Base-by-base conservation (phyloP, 2,113 vertebrate genomes). In the Daboia siamensis region DNA sequence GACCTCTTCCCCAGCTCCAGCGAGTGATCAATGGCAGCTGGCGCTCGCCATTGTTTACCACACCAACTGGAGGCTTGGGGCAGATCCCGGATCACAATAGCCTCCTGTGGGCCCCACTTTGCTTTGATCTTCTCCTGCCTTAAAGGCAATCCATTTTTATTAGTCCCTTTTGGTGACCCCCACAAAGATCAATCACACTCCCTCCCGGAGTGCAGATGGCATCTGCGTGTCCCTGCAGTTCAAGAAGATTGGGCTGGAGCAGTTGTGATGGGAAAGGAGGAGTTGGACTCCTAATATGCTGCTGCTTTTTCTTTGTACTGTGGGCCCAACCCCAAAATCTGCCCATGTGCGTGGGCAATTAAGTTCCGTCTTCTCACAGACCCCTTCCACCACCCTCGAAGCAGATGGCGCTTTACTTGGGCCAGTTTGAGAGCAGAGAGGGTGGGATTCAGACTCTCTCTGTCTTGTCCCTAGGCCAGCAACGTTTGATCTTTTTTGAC, bases 1-100 rank as follows among this genome's bases (percentile, higher is more conserved):
- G 97, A 94, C 95, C 96, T 92, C 59, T 94, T 97, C 91, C 92
- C 54, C 92, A 89, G 91, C 89, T 90, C 94, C 95, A 61, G 89
- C 39, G 92, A 94, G 92, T 96, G 97, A 98, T 97, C 26, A 88
- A 97, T 98, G 96, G 95, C 93, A 93, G 89, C 95, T 97, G 97
- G 90, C 96, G 95, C 91, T 96, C 93, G 90, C 97, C 95, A 96
- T 97, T 98, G 97, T 98, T 96, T 97, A 88, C 95, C 84, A 91
- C 88, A 91, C 91, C 93, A 94, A 95, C 91, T 95, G 55, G 91
- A 93, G 95, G 95, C 91, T 94, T 94, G 92, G 20, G 46, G 61
- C 3, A 54, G 21, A 90, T 44, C 57, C 1, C 17, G 4, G 46
- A 87, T 51, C 86, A 3, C n/a, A 21, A 33, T 24, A 29, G 6